Conservation (phyloP, 1,140 invertebrate species). For the Harlomillsia oculata region DNA sequence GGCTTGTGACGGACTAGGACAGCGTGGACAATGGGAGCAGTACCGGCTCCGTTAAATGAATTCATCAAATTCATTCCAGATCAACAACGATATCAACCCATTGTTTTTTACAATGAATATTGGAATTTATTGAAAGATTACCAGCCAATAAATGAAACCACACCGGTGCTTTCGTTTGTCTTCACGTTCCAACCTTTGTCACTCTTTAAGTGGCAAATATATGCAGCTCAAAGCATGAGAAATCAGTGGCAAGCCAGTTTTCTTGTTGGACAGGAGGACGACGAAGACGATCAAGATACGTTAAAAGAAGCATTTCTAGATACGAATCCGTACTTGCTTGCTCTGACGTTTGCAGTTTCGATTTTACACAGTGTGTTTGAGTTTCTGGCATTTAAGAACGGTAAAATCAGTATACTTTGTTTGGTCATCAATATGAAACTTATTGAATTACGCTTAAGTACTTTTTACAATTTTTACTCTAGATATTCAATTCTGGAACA, state of each 20-base stretch:
- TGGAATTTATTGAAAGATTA: constrained; percentile 98
- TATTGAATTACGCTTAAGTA: neutral
- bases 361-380: constrained; percentile 96
- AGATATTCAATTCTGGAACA: constrained; percentile 99
- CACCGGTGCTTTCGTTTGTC: constrained; percentile 53
- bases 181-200: constrained; percentile 90
- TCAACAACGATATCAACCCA: constrained; percentile 79
- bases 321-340: constrained; percentile 92
- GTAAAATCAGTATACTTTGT: constrained; percentile 42
- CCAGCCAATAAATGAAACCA: constrained; percentile 80
- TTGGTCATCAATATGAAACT: neutral
- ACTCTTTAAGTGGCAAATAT: constrained; percentile 96
- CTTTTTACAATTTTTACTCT: constrained; percentile 5
- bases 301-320: constrained; percentile 94
- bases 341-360: constrained; percentile 82
- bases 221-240: constrained; percentile 79
- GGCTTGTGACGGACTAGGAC: constrained; percentile 91
- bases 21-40: constrained; percentile 63
- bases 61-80: constrained; percentile 80
- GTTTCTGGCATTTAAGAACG: constrained; percentile 98
- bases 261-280: constrained; percentile 56
- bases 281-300: constrained; percentile 90
- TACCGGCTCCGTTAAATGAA: constrained; percentile 85
- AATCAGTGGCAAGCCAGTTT: constrained; percentile 57
- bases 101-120: constrained; percentile 94